These are phyloP conservation scores for Drosophila malerkotliana DNA, from an alignment of 1,140 invertebrate species.

Conservation along the genomic window DNA sequence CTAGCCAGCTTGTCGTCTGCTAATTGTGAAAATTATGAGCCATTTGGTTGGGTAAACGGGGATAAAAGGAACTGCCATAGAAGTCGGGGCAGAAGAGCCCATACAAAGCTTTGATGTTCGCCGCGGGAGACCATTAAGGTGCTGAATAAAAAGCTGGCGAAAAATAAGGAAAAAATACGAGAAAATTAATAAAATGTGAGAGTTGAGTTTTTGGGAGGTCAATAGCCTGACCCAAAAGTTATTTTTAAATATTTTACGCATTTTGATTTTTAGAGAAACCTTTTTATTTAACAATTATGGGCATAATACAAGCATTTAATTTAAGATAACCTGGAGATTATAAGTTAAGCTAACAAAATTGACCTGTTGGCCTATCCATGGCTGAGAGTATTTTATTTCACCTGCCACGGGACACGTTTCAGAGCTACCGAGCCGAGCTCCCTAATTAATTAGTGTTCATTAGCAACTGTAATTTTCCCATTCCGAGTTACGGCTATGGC, in stretches of 20 bases:
- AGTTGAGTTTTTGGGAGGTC: neutral
- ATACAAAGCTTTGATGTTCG: constrained; percentile 33
- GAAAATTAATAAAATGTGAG: constrained; percentile 32
- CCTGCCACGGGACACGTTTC: constrained; percentile 49
- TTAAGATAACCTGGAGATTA: constrained; percentile 1
- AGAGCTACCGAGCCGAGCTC: constrained; percentile 36
- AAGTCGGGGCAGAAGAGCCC: neutral
- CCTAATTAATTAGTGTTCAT: constrained; percentile 80
- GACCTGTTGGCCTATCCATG: constrained; percentile 40
- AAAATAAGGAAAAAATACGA: constrained; percentile 27
- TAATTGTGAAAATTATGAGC: constrained; percentile 66
- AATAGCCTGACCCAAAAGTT: constrained; percentile 4
- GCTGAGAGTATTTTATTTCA: constrained; percentile 14
- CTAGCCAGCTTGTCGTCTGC: constrained; percentile 32
- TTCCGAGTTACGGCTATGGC: constrained; percentile 8
- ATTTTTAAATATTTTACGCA: constrained; percentile 9
- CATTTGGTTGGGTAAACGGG: constrained; percentile 5
- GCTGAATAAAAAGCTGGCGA: constrained; percentile 17
- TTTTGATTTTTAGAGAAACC: neutral
- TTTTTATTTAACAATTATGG: constrained; percentile 1
- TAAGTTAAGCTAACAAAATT: constrained; percentile 51
- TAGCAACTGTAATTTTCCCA: constrained; percentile 56
- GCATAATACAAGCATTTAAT: neutral
- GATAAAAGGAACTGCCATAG: constrained; percentile 1
- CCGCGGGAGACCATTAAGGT: constrained; percentile 20